phyloP scores from a whole-genome alignment of 2,113 vertebrate species.

The Scomber scombrus region DNA sequence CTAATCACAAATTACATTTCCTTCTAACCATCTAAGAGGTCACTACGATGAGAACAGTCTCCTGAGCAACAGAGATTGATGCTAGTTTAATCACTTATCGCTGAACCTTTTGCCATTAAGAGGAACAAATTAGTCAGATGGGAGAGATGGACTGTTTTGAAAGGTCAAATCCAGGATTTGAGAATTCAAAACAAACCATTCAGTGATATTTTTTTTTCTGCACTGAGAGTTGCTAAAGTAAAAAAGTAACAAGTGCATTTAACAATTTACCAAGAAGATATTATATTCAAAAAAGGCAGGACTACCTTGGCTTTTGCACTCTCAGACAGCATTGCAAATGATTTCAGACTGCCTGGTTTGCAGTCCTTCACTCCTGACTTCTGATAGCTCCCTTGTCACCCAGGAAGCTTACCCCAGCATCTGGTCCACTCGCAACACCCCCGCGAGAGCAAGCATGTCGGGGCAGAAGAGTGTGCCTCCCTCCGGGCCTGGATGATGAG shows the following conservation, averaged over 20 bases:
- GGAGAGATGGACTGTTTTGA: not conserved
- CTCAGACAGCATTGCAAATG: constrained; percentile 47
- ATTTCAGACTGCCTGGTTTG: constrained; percentile 24
- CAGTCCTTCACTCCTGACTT: constrained; percentile 63
- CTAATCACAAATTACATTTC: not conserved
- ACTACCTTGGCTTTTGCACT: constrained; percentile 18
- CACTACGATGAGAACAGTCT: not conserved
- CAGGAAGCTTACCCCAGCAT: constrained; percentile 48
- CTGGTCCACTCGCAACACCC: constrained; percentile 51
- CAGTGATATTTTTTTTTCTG: no score
- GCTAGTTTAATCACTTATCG: not conserved
- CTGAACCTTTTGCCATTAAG: not conserved
- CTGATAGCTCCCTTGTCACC: constrained; percentile 31
- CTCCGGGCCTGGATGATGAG: constrained; percentile 58
- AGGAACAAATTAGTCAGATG: not conserved
- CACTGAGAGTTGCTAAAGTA: not conserved
- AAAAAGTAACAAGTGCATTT: not conserved
- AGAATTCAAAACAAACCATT: not conserved
- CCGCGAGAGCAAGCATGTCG: constrained; percentile 53
- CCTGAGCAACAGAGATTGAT: constrained; percentile 2
- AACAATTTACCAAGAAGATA: not conserved
- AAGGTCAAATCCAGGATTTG: not conserved
- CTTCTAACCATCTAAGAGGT: not conserved
- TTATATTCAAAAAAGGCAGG: not conserved
- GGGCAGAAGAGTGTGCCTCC: constrained; percentile 57